Conservation (phyloP, 1,140 invertebrate species). For the Parapsyche elsis region DNA sequence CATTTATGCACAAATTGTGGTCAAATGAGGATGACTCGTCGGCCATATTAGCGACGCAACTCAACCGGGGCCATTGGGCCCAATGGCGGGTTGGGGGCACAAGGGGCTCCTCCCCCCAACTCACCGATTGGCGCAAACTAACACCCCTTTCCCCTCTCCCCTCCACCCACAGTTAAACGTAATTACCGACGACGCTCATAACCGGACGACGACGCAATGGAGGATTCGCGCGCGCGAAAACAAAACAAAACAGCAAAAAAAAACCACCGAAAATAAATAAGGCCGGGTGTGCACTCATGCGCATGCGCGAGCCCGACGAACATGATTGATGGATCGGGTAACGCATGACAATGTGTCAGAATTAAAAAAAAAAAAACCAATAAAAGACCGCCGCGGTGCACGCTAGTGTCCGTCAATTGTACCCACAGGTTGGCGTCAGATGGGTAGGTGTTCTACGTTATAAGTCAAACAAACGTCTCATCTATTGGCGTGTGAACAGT, state of each 20-base stretch:
- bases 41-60: neutral
- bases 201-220: neutral
- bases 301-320: slow-evolving; percentile 19
- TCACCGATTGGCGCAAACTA: slow-evolving; percentile 2
- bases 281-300: slow-evolving; percentile 17
- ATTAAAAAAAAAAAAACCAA: neutral
- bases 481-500: no score
- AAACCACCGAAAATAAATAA: neutral
- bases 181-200: slow-evolving; percentile 23
- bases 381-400: no score
- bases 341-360: slow-evolving; percentile 1
- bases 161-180: neutral
- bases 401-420: no score
- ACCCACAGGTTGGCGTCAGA: no score
- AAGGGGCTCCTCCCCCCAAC: slow-evolving; percentile 9
- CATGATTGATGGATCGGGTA: slow-evolving; percentile 20
- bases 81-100: slow-evolving; percentile 8
- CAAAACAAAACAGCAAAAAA: neutral
- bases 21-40: neutral
- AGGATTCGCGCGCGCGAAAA: neutral
- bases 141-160: neutral
- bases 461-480: no score
- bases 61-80: neutral
- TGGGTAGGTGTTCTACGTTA: no score
- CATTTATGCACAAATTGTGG: neutral